phyloP scores from a whole-genome alignment of 2,888 invertebrate species.

The Polyommatus iphigenia region DNA sequence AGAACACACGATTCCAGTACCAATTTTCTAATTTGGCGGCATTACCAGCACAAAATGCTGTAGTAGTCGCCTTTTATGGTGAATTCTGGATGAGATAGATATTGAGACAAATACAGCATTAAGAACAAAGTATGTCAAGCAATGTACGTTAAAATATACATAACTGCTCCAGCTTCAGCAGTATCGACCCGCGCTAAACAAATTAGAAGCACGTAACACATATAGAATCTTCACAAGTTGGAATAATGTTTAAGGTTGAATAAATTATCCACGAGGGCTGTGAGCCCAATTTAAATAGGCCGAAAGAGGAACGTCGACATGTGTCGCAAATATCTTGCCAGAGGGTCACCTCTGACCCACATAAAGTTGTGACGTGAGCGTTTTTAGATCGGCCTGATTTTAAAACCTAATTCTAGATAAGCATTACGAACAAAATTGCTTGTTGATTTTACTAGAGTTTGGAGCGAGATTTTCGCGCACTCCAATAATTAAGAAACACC shows the following conservation, averaged over 20 bases:
- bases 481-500: background rate
- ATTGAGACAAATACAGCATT: no score
- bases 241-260: slow-evolving; percentile 16
- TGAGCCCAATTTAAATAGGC: slow-evolving; percentile 16
- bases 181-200: slow-evolving; percentile 11
- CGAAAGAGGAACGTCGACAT: slow-evolving; percentile 19
- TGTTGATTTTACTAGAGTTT: background rate
- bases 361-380: slow-evolving; percentile 1
- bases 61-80: background rate
- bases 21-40: background rate
- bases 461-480: background rate
- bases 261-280: slow-evolving; percentile 25
- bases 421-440: background rate
- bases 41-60: background rate
- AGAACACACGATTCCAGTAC: background rate
- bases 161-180: background rate
- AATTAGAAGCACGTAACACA: slow-evolving; percentile 22
- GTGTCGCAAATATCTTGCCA: slow-evolving; percentile 28
- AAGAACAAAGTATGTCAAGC: background rate
- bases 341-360: slow-evolving; percentile 25
- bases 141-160: background rate
- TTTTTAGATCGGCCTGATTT: slow-evolving; percentile 17
- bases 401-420: background rate
- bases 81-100: no score
- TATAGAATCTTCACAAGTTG: slow-evolving; percentile 9